A percentile compares a stretch with the other conserved stretches of the same genome.
Conservation (phyloP, 2,797 vertebrate genomes). For the Hydrolagus colliei region DNA sequence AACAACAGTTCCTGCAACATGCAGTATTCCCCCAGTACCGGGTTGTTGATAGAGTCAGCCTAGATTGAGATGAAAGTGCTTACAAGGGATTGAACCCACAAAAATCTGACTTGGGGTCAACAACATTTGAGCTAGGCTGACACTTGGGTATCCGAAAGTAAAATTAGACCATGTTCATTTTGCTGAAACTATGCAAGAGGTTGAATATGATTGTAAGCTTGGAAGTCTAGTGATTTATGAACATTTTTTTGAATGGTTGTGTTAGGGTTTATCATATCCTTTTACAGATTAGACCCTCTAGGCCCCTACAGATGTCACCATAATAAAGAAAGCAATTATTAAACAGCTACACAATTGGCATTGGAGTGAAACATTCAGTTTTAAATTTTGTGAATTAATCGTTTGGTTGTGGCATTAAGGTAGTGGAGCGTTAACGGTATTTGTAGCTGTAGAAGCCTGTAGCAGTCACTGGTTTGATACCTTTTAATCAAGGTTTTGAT, state of each 20-base stretch:
- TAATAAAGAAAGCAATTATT: background rate
- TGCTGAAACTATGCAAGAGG: too few species aligned
- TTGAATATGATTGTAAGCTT: background rate
- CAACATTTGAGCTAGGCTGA: too few species aligned
- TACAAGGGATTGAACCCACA: too few species aligned
- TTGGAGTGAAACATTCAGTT: background rate
- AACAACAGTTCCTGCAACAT: too few species aligned
- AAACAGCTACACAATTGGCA: background rate
- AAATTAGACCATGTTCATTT: too few species aligned
- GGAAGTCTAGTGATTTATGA: background rate
- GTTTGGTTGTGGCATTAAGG: background rate
- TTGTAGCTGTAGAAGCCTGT: background rate
- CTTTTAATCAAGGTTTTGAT: background rate
- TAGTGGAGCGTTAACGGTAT: background rate
- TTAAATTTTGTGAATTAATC: background rate
- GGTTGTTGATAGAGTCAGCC: too few species aligned
- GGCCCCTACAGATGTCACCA: background rate
- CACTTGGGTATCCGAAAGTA: too few species aligned
- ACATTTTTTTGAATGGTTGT: background rate
- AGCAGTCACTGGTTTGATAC: background rate
- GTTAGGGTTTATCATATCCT: background rate
- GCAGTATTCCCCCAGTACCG: too few species aligned
- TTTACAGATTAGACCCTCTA: background rate
- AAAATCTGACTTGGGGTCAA: too few species aligned
- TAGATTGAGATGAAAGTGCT: too few species aligned